Percentiles rank a stretch among this genome's conserved stretches.
Evolutionary conservation across 2,113 vertebrate species (phyloP).

Genomic region (Albula glossodonta): DNA sequence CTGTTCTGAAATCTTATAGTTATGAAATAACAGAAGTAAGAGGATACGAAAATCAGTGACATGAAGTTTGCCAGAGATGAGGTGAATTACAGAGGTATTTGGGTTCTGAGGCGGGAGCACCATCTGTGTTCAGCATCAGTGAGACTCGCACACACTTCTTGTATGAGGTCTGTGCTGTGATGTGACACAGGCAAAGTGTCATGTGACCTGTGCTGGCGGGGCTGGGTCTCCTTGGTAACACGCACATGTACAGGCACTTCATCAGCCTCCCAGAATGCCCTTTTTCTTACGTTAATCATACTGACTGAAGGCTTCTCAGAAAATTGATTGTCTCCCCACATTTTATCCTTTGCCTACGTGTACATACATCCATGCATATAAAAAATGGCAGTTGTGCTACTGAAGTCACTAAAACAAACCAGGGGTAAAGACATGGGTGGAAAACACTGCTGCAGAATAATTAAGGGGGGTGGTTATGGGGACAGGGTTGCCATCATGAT

Average conservation of each 20-base stretch:
- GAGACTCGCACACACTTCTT: neutral
- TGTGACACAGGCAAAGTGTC: neutral
- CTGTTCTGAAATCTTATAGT: neutral
- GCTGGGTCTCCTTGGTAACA: neutral
- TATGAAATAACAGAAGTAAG: neutral
- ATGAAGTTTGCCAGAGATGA: neutral
- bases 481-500: neutral
- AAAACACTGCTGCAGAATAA: neutral
- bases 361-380: conserved; percentile 18
- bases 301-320: neutral
- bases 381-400: conserved; percentile 17
- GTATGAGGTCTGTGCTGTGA: neutral
- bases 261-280: conserved; percentile 10
- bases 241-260: conserved; percentile 20
- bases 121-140: neutral
- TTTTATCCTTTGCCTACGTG: neutral
- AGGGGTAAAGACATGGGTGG: neutral
- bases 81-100: neutral
- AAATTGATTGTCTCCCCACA: neutral
- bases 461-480: neutral
- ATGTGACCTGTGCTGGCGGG: neutral
- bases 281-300: conserved; percentile 1
- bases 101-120: neutral
- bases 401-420: conserved; percentile 4
- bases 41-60: neutral